phyloP scores from a whole-genome alignment of 2,113 vertebrate genomes.

The Mungos mungo region DNA sequence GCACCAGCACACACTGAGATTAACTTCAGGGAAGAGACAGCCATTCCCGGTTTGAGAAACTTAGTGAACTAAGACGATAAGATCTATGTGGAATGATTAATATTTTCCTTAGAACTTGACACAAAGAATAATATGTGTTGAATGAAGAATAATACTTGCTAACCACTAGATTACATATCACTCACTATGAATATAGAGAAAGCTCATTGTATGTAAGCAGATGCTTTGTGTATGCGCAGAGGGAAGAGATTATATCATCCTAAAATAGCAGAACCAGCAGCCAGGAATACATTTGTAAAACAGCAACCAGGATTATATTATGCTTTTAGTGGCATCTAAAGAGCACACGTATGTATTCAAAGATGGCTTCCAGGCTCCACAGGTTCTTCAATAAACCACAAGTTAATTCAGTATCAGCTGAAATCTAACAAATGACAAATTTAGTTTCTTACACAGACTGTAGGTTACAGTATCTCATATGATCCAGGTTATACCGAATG shows the following conservation, averaged over 20 bases:
- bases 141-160: neutral
- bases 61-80: neutral
- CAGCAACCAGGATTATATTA: neutral
- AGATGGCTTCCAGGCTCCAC: neutral
- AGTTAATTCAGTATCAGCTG: neutral
- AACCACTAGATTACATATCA: neutral
- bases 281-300: neutral
- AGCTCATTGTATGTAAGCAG: neutral
- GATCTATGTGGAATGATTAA: neutral
- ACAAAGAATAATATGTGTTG: neutral
- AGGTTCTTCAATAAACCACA: neutral
- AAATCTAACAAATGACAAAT: slow-evolving; percentile 17
- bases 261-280: neutral
- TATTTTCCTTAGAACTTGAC: neutral
- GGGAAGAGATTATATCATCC: neutral
- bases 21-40: neutral
- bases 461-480: neutral
- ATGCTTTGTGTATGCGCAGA: neutral
- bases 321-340: neutral
- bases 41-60: neutral
- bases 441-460: neutral
- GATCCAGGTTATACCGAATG: neutral
- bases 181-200: neutral
- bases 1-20: neutral
- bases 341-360: neutral